Evolutionary conservation across 1,140 invertebrate species (phyloP), one percentile per base, ranked within the genome.

Genomic region (Solen grandis): DNA sequence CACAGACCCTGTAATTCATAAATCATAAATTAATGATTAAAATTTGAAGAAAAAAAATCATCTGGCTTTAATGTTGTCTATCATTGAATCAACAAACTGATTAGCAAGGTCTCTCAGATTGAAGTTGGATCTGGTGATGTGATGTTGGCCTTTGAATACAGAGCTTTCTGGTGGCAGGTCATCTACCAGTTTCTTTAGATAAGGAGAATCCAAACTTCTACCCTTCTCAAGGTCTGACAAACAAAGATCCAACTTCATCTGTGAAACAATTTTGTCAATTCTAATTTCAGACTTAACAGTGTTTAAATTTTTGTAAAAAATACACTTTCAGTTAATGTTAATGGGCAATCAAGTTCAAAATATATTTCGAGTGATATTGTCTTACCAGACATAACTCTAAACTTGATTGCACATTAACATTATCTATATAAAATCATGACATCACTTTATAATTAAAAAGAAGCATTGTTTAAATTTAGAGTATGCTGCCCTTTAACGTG

Each of bases 61-160:
- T 38, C 63, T 36, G n/a, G 63, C 19, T 66, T 36, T 66, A 22
- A 66, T 38, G 38, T 66, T 66, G 14, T 16, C 33, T 5, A 41
- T 38, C 33, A 66, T 38, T 5, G 63, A 36, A 66, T 66, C 63
- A 66, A 46, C 33, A 38, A 66, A 66, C 46, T 36, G 4, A 13
- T 66, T 5, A 5, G 59, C 27, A 62, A 62, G 59, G 27, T 29
- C n/a, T 25, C 27, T 31, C 59, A 62, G 59, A 3, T 62, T 62
- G 59, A 62, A 62, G 29, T 62, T 55, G 5, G 59, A 5, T 29
- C 27, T 62, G 27, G 63, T 31, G 33, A 66, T 66, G 4, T 66
- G 31, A 38, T 66, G 63, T 27, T 66, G 33, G 33, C 38, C 38
- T 33, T 38, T 36, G 35, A 66, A 66, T n/a, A n/a, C n/a, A n/a